Evolutionary conservation across 2,113 vertebrate species (phyloP).

Genomic region (Aegithalos caudatus): DNA sequence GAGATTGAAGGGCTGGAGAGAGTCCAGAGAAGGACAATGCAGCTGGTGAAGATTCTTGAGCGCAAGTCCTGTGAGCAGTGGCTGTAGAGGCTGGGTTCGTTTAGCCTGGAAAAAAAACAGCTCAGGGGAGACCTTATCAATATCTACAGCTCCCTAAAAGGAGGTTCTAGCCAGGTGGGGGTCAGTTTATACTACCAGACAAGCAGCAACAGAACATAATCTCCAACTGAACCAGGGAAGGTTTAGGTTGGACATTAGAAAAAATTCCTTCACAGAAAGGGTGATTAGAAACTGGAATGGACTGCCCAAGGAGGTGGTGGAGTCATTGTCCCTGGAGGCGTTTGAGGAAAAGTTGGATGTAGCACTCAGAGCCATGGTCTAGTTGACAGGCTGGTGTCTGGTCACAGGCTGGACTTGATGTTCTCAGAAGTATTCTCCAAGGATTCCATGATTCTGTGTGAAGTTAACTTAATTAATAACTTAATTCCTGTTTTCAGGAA

Average conservation of each 20-base stretch:
- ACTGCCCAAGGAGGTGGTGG: not conserved
- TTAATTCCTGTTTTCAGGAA: not conserved
- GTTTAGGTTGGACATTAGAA: not conserved
- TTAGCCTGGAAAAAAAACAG: not conserved
- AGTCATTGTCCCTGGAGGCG: too few species aligned
- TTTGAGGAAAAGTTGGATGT: not conserved
- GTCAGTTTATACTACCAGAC: not conserved
- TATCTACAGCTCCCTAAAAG: too few species aligned
- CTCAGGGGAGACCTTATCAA: not conserved
- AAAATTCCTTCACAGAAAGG: not conserved
- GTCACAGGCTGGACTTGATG: rapidly evolving
- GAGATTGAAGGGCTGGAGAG: not conserved
- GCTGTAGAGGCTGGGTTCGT: not conserved
- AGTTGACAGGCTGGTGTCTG: not conserved
- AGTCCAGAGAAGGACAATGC: not conserved
- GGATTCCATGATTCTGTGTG: not conserved
- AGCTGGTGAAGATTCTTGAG: not conserved
- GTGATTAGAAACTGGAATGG: not conserved
- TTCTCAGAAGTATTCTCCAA: not conserved
- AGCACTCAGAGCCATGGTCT: too few species aligned
- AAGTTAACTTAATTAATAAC: not conserved
- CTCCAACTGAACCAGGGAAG: rapidly evolving
- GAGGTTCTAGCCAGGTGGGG: too few species aligned
- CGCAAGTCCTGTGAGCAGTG: rapidly evolving
- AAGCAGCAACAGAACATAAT: not conserved